A percentile compares a stretch with the other conserved stretches of the same genome.
Conservation (phyloP, 2,113 vertebrate species). For the Hippocampus guttulatus region DNA sequence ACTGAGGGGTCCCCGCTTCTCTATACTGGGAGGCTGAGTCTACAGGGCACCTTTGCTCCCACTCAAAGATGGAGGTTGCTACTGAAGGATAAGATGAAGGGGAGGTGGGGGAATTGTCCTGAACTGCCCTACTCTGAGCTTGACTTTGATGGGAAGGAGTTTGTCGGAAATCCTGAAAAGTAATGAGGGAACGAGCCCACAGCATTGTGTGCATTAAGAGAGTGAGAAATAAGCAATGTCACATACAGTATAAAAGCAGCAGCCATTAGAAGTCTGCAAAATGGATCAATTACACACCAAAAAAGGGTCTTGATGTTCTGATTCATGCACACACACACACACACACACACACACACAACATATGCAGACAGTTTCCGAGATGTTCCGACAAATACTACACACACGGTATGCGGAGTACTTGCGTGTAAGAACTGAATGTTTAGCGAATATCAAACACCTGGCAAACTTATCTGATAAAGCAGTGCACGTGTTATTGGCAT, state of each 20-base stretch:
- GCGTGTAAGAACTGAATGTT: too few relatives aligned
- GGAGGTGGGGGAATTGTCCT: conserved; percentile 51
- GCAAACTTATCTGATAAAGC: too few relatives aligned
- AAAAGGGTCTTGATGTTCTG: background rate
- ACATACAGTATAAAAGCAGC: conserved; percentile 4
- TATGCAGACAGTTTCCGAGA: too few relatives aligned
- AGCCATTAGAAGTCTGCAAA: conserved; percentile 28
- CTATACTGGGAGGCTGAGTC: conserved; percentile 66
- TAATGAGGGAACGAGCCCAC: conserved; percentile 37
- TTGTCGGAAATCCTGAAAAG: conserved; percentile 55
- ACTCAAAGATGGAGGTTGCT: conserved; percentile 86
- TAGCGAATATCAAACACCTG: too few relatives aligned
- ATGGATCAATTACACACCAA: background rate
- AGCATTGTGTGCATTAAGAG: conserved; percentile 37
- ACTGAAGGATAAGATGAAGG: conserved; percentile 85
- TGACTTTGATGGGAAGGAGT: conserved; percentile 41
- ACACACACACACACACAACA: too few relatives aligned
- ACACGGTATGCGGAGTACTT: too few relatives aligned
- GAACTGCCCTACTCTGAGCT: conserved; percentile 53
- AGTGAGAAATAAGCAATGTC: conserved; percentile 17
- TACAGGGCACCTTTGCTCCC: conserved; percentile 85
- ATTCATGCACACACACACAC: background rate
- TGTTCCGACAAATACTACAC: too few relatives aligned
- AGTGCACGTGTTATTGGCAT: too few relatives aligned
- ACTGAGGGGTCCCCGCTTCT: conserved; percentile 53